phyloP scores from a whole-genome alignment of 2,797 vertebrate species.

The Phrynocephalus vlangalii region DNA sequence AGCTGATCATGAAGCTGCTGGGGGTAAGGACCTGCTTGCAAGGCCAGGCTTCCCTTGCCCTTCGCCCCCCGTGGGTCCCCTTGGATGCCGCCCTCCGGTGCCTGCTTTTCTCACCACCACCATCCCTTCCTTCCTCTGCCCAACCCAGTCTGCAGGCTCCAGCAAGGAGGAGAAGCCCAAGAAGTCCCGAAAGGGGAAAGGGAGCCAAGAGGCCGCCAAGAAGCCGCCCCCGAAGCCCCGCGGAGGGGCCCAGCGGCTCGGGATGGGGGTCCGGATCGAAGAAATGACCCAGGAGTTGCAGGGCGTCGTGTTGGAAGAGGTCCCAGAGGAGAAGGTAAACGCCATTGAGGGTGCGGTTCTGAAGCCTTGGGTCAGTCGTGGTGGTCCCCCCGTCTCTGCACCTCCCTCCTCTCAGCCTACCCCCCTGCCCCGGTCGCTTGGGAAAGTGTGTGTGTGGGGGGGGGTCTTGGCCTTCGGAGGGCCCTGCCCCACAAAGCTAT shows the following conservation, averaged over 20 bases:
- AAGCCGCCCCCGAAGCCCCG: slow-evolving; percentile 82
- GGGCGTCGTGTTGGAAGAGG: slow-evolving; percentile 74
- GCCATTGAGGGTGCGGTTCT: not conserved
- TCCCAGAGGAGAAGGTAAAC: slow-evolving; percentile 88
- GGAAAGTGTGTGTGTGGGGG: no score
- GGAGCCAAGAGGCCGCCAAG: slow-evolving; percentile 82
- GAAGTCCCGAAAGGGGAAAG: slow-evolving; percentile 91
- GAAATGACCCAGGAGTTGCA: slow-evolving; percentile 70
- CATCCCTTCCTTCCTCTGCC: not conserved
- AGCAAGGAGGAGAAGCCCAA: slow-evolving; percentile 89
- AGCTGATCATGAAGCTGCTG: slow-evolving; percentile 96
- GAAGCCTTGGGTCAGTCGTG: no score
- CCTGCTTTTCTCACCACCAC: no score
- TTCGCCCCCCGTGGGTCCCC: not conserved
- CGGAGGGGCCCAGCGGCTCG: slow-evolving; percentile 31
- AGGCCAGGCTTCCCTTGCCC: accelerated
- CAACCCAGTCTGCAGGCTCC: slow-evolving; percentile 88
- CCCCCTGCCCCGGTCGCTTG: no score
- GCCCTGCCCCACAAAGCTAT: no score
- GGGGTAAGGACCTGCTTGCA: slow-evolving; percentile 81
- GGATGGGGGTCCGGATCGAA: slow-evolving; percentile 71
- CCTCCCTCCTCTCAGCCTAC: no score
- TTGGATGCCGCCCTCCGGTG: no score
- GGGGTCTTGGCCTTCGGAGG: no score
- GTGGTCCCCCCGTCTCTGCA: no score